Percentiles rank a stretch among this genome's conserved stretches.
These are phyloP conservation scores for Labroides dimidiatus DNA, from an alignment of 2,797 vertebrate genomes.

Conservation along the genomic window DNA sequence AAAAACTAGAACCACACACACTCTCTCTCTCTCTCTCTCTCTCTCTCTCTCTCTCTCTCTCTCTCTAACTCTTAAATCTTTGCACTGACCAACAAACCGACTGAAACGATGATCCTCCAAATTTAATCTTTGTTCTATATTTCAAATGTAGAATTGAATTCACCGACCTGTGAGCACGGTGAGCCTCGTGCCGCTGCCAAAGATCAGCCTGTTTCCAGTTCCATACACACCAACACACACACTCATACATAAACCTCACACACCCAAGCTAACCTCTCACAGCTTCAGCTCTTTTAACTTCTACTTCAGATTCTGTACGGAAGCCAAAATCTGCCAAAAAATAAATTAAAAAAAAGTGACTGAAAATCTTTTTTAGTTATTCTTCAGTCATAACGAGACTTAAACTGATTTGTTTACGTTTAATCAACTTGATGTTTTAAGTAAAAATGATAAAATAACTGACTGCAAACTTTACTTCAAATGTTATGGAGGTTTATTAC, in stretches of 20 bases:
- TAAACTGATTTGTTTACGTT: too few relatives aligned
- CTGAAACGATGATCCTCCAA: too few relatives aligned
- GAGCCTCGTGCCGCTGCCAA: constrained; percentile 10
- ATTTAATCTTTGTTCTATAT: background rate
- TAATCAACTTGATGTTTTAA: too few relatives aligned
- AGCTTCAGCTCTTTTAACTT: background rate
- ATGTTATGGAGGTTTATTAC: too few relatives aligned
- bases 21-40: too few relatives aligned
- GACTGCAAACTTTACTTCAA: too few relatives aligned
- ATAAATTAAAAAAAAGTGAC: background rate
- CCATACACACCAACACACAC: constrained; percentile 20
- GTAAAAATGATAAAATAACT: too few relatives aligned
- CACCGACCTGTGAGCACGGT: constrained; percentile 14
- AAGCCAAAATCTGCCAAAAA: background rate
- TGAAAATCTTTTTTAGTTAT: too few relatives aligned
- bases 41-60: too few relatives aligned
- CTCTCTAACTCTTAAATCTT: too few relatives aligned
- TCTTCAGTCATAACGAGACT: too few relatives aligned
- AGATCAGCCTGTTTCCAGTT: background rate
- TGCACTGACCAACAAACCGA: too few relatives aligned
- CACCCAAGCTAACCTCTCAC: background rate
- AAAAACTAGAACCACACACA: constrained; percentile 34
- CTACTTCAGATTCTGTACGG: background rate
- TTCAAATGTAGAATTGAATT: background rate
- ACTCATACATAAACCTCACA: constrained; percentile 23